A percentile compares a stretch with the other conserved stretches of the same genome.
Evolutionary conservation across 2,113 vertebrate genomes (phyloP).

Genomic region (Gracilinanus agilis): DNA sequence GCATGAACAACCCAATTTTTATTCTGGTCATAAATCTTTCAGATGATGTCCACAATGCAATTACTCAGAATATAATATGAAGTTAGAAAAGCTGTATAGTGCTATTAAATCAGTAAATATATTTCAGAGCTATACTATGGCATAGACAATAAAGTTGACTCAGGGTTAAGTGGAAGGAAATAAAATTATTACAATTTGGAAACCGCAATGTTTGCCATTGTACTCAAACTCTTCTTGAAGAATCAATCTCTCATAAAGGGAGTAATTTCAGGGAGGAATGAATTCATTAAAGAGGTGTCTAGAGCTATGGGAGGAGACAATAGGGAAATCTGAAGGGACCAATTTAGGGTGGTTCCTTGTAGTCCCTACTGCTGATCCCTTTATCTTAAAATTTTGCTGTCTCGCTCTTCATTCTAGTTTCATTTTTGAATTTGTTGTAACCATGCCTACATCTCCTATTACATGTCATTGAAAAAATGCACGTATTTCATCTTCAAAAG

Average conservation of each 20-base stretch:
- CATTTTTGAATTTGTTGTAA: constrained; percentile 73
- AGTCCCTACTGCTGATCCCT: constrained; percentile 52
- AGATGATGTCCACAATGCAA: not conserved
- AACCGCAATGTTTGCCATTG: not conserved
- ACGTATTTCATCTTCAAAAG: not conserved
- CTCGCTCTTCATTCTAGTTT: constrained; percentile 52
- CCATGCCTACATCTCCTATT: constrained; percentile 70
- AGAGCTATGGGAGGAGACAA: constrained; percentile 88
- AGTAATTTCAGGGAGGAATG: constrained; percentile 86
- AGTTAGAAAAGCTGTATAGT: not conserved
- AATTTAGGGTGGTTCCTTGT: constrained; percentile 81
- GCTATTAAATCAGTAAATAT: not conserved
- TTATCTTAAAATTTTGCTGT: constrained; percentile 68
- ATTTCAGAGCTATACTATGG: not conserved
- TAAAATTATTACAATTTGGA: not conserved
- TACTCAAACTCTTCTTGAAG: not conserved
- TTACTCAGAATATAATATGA: not conserved
- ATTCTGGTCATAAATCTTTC: not conserved
- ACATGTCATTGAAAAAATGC: constrained; percentile 60
- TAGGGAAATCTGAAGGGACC: constrained; percentile 88
- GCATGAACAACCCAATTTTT: not conserved
- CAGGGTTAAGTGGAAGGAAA: not conserved
- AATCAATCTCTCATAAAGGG: constrained; percentile 50
- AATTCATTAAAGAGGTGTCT: constrained; percentile 85
- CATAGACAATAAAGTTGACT: not conserved